Evolutionary conservation across 1,140 invertebrate species (phyloP), one percentile per base, ranked within the genome.

Genomic region (Dendrolimus punctatus): DNA sequence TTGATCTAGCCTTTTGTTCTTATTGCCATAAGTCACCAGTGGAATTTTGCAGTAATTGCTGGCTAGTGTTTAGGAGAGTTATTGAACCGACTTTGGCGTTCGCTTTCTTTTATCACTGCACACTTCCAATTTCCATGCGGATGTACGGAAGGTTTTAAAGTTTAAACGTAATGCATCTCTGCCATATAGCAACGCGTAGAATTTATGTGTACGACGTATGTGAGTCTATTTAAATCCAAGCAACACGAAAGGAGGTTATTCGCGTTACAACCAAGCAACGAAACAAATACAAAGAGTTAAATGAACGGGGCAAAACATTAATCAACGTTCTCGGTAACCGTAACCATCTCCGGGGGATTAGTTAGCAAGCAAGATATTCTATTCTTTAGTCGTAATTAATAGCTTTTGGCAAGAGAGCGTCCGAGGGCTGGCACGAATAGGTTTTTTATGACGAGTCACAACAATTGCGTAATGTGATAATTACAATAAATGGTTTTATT

Each of bases 341-440:
- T 75, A 79, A 71, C 76, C 74, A 66, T 82, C 80, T 80, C 76
- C 66, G 72, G 74, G 75, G 80, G 76, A 79, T 80, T 76, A 76
- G 23, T 23, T 23, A 23, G 73, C 72, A 72, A 77, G 53, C 64
- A 68, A 77, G 80, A 80, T 84, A 82, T 83, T 85, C 80, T 83
- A 82, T 85, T 84, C 80, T 79, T 69, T 63, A 72, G 61, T 57
- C 51, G 77, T 83, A 85, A 85, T 85, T 85, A 85, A 85, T 85
- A 78, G 82, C 80, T 83, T 85, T 85, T 84, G 82, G 82, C 80
- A 85, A 83, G 80, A 75, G 76, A 78, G 77, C 69, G 76, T 68
- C 60, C 60, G 75, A 65, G 66, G 71, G 59, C 66, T 64, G 66
- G 62, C 72, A 71, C 65, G 68, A 80, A 76, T 81, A 76, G 71